Base-by-base conservation (phyloP, 1,140 invertebrate genomes). In the Camponotus floridanus region DNA sequence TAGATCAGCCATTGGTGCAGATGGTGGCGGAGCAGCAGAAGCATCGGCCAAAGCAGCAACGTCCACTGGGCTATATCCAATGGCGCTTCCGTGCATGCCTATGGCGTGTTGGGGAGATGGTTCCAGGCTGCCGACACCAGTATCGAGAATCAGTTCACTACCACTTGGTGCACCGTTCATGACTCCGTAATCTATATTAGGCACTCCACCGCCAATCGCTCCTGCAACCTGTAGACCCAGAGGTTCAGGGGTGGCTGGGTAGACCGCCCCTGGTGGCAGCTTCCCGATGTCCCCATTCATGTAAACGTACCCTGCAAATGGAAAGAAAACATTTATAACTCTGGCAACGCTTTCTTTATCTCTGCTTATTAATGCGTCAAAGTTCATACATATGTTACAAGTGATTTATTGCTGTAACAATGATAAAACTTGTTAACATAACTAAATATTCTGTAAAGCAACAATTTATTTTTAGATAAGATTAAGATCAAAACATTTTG, bases 271-370 rank as follows among this genome's bases (percentile, higher is more conserved):
- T 95, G 96, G 95, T 95, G 96, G 96, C 95, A 96, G 95, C 95
- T 97, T 97, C 94, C 96, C 96, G 95, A 97, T 96, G 96, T 97
- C 97, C 96, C 97, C 97, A 97, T 97, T 97, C 97, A 97, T 97
- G 96, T 97, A 97, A 96, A 96, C 96, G 96, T 96, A 96, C 93
- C 96, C 97, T 97, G 92, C 13, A 55, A 76, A 51, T 48, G 87
- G 26, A 45, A 42, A 57, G 11, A 0, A 26, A 65, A 76, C 1
- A 42, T 3, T 85, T 48, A 68, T 62, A 57, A 79, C 3, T 45
- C 31, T 13, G 48, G 51, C 0, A 61, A 45, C 5, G 42, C 18
- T 36, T 45, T 2, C 18, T 26, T 45, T 2, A 18, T 9, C 21
- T 70, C 55, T 33, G 39, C 8, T n/a, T 15, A n/a, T 6, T 26